phyloP scores from a whole-genome alignment of 2,113 vertebrate genomes.

The Cathartes aura region DNA sequence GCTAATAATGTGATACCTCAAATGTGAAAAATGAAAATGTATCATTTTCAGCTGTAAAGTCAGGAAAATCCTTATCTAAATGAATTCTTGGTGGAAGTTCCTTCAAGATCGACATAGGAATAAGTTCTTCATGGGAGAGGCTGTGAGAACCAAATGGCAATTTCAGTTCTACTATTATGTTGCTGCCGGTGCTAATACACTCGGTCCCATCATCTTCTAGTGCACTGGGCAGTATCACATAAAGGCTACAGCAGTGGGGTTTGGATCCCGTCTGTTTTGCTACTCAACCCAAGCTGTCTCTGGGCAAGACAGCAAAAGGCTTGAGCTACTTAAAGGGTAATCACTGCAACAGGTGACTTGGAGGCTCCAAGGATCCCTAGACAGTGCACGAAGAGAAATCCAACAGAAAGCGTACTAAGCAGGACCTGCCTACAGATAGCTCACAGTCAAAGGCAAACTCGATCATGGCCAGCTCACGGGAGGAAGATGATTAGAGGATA shows the following conservation, averaged over 20 bases:
- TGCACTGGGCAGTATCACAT: not conserved
- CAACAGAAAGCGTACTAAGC: not conserved
- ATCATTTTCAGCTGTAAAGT: not conserved
- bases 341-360: not conserved
- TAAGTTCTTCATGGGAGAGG: not conserved
- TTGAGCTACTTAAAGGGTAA: not conserved
- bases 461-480: accelerated
- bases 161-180: not conserved
- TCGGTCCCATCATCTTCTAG: not conserved
- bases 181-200: not conserved
- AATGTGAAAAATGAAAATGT: not conserved
- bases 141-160: not conserved
- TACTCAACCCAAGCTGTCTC: not conserved
- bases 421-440: not conserved
- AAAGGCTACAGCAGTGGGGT: not conserved
- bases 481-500: not conserved
- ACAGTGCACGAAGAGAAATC: not conserved
- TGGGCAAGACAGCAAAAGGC: not conserved
- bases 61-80: not conserved
- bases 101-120: not conserved
- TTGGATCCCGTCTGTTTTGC: not conserved
- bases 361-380: not conserved
- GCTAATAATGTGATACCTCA: not conserved
- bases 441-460: not conserved
- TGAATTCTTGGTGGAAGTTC: not conserved